Base-by-base conservation (phyloP, 2,888 invertebrate species). In the Fragum sueziense region DNA sequence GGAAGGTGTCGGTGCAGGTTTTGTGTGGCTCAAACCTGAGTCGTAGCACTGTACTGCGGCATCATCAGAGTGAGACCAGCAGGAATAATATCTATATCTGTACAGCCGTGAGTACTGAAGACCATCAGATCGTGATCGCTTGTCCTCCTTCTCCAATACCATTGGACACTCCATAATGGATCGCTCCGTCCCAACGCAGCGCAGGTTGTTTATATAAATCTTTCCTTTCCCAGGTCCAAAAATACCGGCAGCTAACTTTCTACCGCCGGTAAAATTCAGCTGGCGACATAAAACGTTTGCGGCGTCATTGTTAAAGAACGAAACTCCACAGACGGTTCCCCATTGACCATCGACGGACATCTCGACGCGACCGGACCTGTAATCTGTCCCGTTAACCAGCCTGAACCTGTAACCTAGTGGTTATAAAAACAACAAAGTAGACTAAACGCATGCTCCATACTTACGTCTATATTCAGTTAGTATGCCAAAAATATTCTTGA, bases 281-380 rank as follows among this genome's bases (percentile, higher is more conserved):
- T 86, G 82, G 0, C 90, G 86, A 76, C 91, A 91, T n/a, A 91
- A 67, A 0, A 96, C 96, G 85, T 81, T 74, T 0, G 96, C 96
- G 86, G 96, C 95, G 29, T 93, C 94, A 80, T 96, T 92, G 22
- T 95, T 95, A 89, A 96, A 96, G 86, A 95, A 95, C 84, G 80
- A 76, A 11, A 96, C 95, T 87, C 96, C 96, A 90, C 96, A 96
- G 9, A 96, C 94, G 80, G 95, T 95, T 0, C 96, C 96, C 95
- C 95, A 96, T 79, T 94, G 94, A 0, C 95, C 96, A 80, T 93
- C 92, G 95, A 96, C 95, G 92, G 95, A 95, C 2, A 96, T 95
- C 94, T 96, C 96, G 14, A 96, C 93, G 4, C 86, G 84, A 20
- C 88, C 88, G 25, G 72, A 76, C 9, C 75, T 72, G 6, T 71